Base-by-base conservation (phyloP, 1,140 invertebrate species). In the Nixonia krombeini region DNA sequence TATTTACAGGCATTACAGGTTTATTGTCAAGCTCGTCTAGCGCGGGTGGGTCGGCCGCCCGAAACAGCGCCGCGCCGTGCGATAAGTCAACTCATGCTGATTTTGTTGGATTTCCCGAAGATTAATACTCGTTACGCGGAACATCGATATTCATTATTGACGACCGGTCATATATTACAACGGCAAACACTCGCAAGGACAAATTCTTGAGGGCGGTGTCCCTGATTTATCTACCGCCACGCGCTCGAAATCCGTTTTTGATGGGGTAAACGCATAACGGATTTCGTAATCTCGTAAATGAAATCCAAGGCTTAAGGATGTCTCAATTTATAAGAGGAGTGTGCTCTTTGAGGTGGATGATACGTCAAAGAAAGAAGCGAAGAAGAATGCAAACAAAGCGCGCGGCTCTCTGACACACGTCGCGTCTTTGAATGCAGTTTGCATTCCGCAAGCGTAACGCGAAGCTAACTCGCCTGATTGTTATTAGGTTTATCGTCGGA, bases 141-240 rank as follows among this genome's bases (percentile, higher is more conserved):
- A 61, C 42, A 71, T 71, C 58, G 53, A 63, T 63, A 63, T 66
- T 61, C 68, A 66, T 71, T 70, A 61, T 62, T 64, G 61, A 70
- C 61, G 67, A 50, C 28, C 61, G 52, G 57, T 61, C 67, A 56
- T 65, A 56, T 38, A 51, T 70, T 59, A 58, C 21, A 47, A 58
- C 21, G 46, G 40, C 40, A 9, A 40, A 51, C 37, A 61, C 47
- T 61, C 47, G 61, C 58, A 57, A 61, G 59, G 59, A 63, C 55
- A 59, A 69, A 63, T 69, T 63, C 58, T 69, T 69, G 49, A 59
- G 50, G 35, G 56, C 55, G 45, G 44, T 25, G n/a, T 13, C 13
- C 31, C 37, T 63, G 53, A 62, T 69, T 63, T 69, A 69, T 69
- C 55, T 55, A 16, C 2, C 2, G 9, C 6, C 8, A n/a, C n/a